These are phyloP conservation scores for Anas georgica DNA, from an alignment of 2,797 vertebrate species.

Conservation along the genomic window DNA sequence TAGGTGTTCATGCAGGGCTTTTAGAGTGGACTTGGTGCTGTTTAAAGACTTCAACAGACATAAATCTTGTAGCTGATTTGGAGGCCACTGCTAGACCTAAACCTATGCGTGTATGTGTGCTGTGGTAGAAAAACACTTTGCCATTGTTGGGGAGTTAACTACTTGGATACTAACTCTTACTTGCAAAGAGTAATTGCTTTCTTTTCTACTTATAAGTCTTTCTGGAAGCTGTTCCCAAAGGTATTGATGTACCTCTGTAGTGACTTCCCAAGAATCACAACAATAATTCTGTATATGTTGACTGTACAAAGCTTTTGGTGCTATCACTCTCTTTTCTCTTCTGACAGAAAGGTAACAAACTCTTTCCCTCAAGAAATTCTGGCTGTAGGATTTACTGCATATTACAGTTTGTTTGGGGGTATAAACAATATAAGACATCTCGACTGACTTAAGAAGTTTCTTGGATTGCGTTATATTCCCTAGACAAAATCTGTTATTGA, in stretches of 20 bases:
- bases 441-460: background rate
- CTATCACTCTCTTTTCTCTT: background rate
- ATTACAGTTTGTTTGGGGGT: background rate
- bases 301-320: background rate
- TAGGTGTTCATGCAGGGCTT: background rate
- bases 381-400: background rate
- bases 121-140: background rate
- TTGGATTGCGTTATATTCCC: background rate
- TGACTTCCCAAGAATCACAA: background rate
- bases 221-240: background rate
- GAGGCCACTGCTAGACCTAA: background rate
- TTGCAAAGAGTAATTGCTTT: background rate
- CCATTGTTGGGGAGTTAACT: background rate
- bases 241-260: background rate
- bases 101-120: background rate
- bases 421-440: background rate
- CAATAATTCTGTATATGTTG: background rate
- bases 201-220: background rate
- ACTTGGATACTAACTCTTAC: background rate
- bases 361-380: background rate
- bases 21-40: background rate
- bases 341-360: background rate
- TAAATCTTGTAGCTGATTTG: background rate
- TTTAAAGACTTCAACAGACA: background rate
- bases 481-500: background rate